Evolutionary conservation across 2,113 vertebrate species (phyloP).

Genomic region (Opisthocomus hoazin): DNA sequence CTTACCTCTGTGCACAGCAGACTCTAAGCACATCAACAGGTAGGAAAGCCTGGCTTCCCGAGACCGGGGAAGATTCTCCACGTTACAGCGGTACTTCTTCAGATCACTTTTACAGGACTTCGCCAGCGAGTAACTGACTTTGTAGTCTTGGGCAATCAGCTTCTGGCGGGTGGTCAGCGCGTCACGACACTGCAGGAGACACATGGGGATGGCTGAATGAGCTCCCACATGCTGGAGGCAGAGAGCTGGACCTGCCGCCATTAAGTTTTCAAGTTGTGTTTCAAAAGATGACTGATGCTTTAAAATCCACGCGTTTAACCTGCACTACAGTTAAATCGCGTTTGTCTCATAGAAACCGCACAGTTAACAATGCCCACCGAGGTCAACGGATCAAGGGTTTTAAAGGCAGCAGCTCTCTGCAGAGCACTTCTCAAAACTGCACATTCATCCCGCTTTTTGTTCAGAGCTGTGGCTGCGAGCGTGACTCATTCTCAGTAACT

Average conservation of each 20-base stretch:
- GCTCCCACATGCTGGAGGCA: fast-evolving
- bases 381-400: neutral
- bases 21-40: conserved; percentile 92
- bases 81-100: conserved; percentile 91
- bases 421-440: neutral
- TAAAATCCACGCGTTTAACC: neutral
- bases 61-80: conserved; percentile 90
- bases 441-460: conserved; percentile 11
- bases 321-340: neutral
- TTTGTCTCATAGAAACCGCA: neutral
- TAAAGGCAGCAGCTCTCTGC: neutral
- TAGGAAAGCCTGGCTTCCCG: conserved; percentile 95
- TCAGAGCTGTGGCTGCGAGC: neutral
- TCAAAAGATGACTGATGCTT: neutral
- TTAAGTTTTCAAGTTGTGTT: neutral
- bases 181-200: conserved; percentile 84
- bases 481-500: neutral
- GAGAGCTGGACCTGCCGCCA: neutral
- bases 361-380: neutral
- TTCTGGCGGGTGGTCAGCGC: conserved; percentile 94
- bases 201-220: neutral
- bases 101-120: conserved; percentile 95
- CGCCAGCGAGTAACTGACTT: conserved; percentile 93
- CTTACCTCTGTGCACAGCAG: conserved; percentile 90
- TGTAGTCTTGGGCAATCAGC: conserved; percentile 95